Conservation (phyloP, 2,113 vertebrate species). For the Cervus canadensis region DNA sequence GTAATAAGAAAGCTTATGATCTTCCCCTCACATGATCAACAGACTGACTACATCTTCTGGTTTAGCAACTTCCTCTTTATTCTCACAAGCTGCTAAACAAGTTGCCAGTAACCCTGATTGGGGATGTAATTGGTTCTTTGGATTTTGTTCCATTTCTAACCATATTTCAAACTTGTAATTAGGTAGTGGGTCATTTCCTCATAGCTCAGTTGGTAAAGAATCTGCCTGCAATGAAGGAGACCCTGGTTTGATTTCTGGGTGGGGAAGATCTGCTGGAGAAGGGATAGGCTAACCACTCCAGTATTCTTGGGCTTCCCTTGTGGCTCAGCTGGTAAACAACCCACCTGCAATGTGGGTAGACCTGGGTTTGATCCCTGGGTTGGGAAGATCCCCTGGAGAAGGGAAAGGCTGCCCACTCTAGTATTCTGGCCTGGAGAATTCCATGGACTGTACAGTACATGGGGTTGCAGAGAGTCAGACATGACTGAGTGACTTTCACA, state of each 20-base stretch:
- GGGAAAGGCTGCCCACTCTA: background rate
- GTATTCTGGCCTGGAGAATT: background rate
- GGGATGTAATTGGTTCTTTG: constrained; percentile 10
- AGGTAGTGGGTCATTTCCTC: background rate
- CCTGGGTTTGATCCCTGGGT: background rate
- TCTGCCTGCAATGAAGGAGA: background rate
- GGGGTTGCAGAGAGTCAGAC: background rate
- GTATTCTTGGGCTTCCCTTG: background rate
- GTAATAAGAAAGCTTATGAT: background rate
- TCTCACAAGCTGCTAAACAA: background rate
- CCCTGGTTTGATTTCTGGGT: background rate
- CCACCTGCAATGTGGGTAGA: background rate
- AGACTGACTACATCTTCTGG: background rate
- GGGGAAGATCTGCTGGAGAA: background rate
- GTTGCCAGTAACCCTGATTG: background rate
- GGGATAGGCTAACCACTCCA: background rate
- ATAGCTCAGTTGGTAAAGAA: background rate
- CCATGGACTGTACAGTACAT: background rate
- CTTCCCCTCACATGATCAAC: background rate
- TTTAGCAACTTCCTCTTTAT: constrained; percentile 3
- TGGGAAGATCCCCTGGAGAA: background rate
- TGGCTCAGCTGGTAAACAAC: background rate
- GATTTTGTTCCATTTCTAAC: constrained; percentile 18
- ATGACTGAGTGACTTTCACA: background rate
- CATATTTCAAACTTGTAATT: constrained; percentile 20